These are phyloP conservation scores for Pinctada fucata DNA, from an alignment of 2,888 invertebrate species.

Conservation along the genomic window DNA sequence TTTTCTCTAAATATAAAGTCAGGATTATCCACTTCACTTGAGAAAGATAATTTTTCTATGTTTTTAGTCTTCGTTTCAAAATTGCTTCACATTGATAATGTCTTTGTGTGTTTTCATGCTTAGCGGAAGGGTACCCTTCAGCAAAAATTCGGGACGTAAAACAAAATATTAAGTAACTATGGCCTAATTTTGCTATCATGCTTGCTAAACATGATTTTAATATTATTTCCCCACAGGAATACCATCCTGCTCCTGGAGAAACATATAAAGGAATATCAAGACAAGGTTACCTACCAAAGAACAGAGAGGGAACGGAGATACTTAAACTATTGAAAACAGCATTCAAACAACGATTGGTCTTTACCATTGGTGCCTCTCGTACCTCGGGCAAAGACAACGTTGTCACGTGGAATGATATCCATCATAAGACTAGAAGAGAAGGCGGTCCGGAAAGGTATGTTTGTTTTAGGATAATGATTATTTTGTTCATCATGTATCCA, in stretches of 20 bases:
- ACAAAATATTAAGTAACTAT: too few species aligned
- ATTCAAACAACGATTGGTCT: constrained; percentile 64
- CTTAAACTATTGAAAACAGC: constrained; percentile 60
- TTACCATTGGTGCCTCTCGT: constrained; percentile 67
- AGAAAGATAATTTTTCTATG: too few species aligned
- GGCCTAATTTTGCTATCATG: too few species aligned
- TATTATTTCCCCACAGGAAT: constrained; percentile 35
- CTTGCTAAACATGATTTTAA: neutral
- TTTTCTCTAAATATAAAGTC: too few species aligned
- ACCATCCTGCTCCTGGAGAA: constrained; percentile 65
- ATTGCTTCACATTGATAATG: too few species aligned
- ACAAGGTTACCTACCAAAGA: constrained; percentile 68
- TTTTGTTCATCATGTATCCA: too few species aligned
- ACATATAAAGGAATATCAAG: constrained; percentile 58
- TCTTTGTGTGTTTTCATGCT: too few species aligned
- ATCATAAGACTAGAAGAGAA: constrained; percentile 67
- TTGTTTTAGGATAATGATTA: neutral
- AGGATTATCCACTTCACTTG: too few species aligned
- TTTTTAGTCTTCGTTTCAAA: too few species aligned
- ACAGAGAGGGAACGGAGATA: constrained; percentile 60
- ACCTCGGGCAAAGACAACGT: constrained; percentile 63
- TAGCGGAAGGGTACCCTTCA: too few species aligned
- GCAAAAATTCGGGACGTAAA: too few species aligned
- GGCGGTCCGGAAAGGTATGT: constrained; percentile 63
- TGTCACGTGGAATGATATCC: constrained; percentile 72